Evolutionary conservation across 1,140 invertebrate genomes (phyloP), one percentile per base, ranked within the genome.

Genomic region (Eumaeus atala): DNA sequence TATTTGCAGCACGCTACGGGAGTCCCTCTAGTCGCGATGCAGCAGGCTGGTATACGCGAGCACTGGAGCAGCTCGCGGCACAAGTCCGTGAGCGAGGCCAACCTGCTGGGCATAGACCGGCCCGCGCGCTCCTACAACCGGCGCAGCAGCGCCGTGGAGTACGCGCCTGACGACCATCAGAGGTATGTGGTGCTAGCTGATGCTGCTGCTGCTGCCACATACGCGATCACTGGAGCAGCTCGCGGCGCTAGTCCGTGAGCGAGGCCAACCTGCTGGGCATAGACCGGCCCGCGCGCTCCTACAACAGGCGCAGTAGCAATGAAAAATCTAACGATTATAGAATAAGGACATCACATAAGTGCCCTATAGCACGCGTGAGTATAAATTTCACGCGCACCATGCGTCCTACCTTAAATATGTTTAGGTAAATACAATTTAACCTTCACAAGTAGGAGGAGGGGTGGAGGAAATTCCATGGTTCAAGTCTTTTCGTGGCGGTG

Each of bases 251-350:
- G 59, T 92, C 91, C 48, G 88, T 90, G 14, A 95, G 93, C 58
- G 94, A 95, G 75, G 93, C 93, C 12, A 95, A 95, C 81, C 88
- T 95, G 1, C 75, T 95, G 9, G 90, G 91, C 3, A 79, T 87
- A 72, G 86, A 53, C 77, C 77, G 8, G 72, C 78, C 7, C 75
- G 79, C 7, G 48, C 69, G 6, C 40, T 72, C 83, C 9, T 73
- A 82, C 38, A 90, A 90, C 49, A 86, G 91, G 44, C 74, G 92
- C 35, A 91, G 90, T 69, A 92, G 92, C 61, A n/a, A n/a, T n/a
- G n/a, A n/a, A n/a, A n/a, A n/a, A n/a, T n/a, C n/a, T n/a, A n/a
- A n/a, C n/a, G n/a, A n/a, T n/a, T n/a, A n/a, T n/a, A n/a, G n/a
- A n/a, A n/a, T n/a, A n/a, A n/a, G n/a, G n/a, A n/a, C n/a, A n/a